Conservation (phyloP, 1,140 invertebrate species). For the Zaprionus africanus region DNA sequence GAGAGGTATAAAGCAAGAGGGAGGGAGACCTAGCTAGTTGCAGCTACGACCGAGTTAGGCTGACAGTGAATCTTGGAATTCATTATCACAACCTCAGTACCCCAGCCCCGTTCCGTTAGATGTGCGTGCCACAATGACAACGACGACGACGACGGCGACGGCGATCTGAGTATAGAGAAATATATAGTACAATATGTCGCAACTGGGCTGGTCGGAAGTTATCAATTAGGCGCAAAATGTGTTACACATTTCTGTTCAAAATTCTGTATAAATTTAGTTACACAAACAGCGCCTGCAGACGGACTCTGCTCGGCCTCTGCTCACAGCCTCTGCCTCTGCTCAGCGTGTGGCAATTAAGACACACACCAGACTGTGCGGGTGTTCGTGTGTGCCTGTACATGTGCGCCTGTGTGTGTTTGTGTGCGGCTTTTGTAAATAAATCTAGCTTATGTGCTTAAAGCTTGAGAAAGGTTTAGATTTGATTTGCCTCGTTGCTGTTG, state of each 20-base stretch:
- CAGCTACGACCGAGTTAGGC: slow-evolving; percentile 41
- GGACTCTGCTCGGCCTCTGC: slow-evolving; percentile 11
- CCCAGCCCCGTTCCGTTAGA: slow-evolving; percentile 6
- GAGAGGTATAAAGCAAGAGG: background rate
- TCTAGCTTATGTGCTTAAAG: slow-evolving; percentile 73
- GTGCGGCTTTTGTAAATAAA: slow-evolving; percentile 76
- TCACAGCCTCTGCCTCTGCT: slow-evolving; percentile 37
- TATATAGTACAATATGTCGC: background rate
- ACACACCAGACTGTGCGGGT: slow-evolving; percentile 15
- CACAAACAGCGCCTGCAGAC: slow-evolving; percentile 46
- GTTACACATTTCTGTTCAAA: slow-evolving; percentile 64
- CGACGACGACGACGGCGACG: no score
- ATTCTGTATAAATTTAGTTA: slow-evolving; percentile 76
- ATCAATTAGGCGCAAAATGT: slow-evolving; percentile 81
- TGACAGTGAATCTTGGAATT: slow-evolving; percentile 79
- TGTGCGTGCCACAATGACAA: slow-evolving; percentile 23
- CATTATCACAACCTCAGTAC: slow-evolving; percentile 65
- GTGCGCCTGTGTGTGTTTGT: slow-evolving; percentile 35
- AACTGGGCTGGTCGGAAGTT: slow-evolving; percentile 67
- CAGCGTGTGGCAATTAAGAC: slow-evolving; percentile 77
- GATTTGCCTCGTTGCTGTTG: slow-evolving; percentile 54
- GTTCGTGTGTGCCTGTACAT: slow-evolving; percentile 2
- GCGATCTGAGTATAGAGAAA: no score
- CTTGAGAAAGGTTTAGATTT: slow-evolving; percentile 80
- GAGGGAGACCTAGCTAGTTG: slow-evolving; percentile 11